Base-by-base conservation (phyloP, 2,113 vertebrate genomes). In the Sinosuthora webbiana region DNA sequence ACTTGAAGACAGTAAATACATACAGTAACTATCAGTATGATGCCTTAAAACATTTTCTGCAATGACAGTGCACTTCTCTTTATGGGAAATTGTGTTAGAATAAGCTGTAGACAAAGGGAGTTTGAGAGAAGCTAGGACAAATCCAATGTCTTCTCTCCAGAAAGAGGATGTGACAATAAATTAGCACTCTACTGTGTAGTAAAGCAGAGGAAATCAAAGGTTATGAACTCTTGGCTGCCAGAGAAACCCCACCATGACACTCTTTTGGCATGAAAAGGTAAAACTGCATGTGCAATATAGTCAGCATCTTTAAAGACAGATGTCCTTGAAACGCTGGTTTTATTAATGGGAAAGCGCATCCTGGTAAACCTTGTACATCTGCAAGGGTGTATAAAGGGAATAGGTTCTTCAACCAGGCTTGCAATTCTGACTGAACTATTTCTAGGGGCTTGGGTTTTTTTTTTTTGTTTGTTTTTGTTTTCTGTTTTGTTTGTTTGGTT, bases 391-490 rank as follows among this genome's bases (percentile, higher is more conserved):
- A 9, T 75, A 68, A 78, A 67, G 31, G 42, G 45, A 76, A 84
- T 5, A 53, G 50, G 65, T 15, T 57, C 60, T 59, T 75, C 68
- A 90, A 24, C 14, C 22, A 74, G n/a, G 14, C 37, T 44, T 49
- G 10, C 6, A 83, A 5, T 77, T 83, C 47, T 59, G 55, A 15
- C 25, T 39, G n/a, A 83, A 87, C 37, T 64, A 24, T 75, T 83
- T 12, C 22, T 44, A 64, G 10, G 13, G 1, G 8, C 19, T 45
- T 45, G 19, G 2, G 0, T 1, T 6, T 22, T 25, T 37, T 37
- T 30, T 21, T 49, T 35, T 45, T 44, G 8, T 23, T 30, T 33
- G 14, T 10, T 45, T 53, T 42, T 35, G 37, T 31, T 13, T 35
- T 37, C 25, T 49, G 45, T 19, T 21, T 19, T 19, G 45, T 49